Percentiles rank a stretch among this genome's conserved stretches.
phyloP scores from a whole-genome alignment of 2,888 invertebrate species.

The Polyploca ridens region DNA sequence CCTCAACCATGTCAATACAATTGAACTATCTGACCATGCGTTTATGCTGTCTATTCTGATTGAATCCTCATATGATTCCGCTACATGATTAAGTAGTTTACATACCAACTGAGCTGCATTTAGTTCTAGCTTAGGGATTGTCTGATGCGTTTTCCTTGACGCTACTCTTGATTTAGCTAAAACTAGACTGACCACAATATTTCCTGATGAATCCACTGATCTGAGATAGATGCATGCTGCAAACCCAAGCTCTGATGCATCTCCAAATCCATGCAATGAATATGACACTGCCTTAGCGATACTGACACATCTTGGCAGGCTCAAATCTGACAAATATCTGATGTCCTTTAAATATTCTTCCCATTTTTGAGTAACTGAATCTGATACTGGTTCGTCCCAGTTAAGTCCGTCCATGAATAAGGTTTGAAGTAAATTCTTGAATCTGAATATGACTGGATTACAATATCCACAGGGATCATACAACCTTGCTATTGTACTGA shows the following conservation, averaged over 20 bases:
- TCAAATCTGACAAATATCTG: neutral
- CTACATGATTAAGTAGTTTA: conserved; percentile 21
- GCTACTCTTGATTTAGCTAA: neutral
- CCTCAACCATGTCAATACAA: too few relatives aligned
- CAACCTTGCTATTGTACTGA: conserved; percentile 11
- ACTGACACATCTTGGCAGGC: neutral
- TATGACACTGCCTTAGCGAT: neutral
- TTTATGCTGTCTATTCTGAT: conserved; percentile 9
- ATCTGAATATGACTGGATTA: conserved; percentile 10
- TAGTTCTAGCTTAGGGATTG: too few relatives aligned
- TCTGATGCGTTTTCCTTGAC: neutral
- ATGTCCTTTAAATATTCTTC: neutral
- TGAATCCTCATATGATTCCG: neutral
- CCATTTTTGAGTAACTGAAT: neutral
- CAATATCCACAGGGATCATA: conserved; percentile 15
- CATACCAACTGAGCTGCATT: conserved; percentile 22
- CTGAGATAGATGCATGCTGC: neutral
- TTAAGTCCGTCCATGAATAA: neutral
- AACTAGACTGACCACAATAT: neutral
- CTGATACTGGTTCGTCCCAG: neutral
- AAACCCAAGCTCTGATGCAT: conserved; percentile 11
- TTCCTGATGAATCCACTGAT: neutral
- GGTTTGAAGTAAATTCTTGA: neutral
- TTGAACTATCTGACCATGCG: conserved; percentile 31
- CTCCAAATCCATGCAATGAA: conserved; percentile 15